These are phyloP conservation scores for Lasioglossum leucozonium DNA, from an alignment of 2,888 invertebrate genomes.

Conservation along the genomic window DNA sequence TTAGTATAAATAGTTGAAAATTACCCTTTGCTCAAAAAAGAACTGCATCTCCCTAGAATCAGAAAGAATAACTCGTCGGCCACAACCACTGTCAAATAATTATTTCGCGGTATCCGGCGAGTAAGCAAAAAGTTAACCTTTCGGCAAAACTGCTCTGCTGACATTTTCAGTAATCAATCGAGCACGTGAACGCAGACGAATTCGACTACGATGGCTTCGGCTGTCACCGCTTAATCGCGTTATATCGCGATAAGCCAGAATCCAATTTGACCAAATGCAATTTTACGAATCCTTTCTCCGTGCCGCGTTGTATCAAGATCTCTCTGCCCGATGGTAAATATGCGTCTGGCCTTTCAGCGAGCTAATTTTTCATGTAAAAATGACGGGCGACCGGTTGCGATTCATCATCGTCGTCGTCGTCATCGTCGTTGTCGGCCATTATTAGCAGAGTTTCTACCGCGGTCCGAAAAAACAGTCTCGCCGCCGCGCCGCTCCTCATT, in stretches of 20 bases:
- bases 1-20: background rate
- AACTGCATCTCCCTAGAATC: background rate
- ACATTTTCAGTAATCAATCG: background rate
- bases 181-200: slow-evolving; percentile 28
- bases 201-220: slow-evolving; percentile 53
- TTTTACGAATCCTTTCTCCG: slow-evolving; percentile 63
- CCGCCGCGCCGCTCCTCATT: slow-evolving; percentile 17
- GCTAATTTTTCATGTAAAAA: slow-evolving; percentile 16
- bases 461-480: background rate
- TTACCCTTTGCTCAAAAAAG: background rate
- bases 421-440: slow-evolving; percentile 10
- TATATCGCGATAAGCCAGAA: slow-evolving; percentile 57
- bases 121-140: background rate
- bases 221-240: slow-evolving; percentile 65
- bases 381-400: background rate
- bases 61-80: background rate
- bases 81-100: background rate
- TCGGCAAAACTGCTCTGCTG: background rate
- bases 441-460: slow-evolving; percentile 29
- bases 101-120: background rate
- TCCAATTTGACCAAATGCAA: slow-evolving; percentile 67
- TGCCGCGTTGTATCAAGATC: slow-evolving; percentile 32
- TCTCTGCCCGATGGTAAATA: slow-evolving; percentile 25
- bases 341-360: background rate
- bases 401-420: slow-evolving; percentile 30